Conservation (phyloP, 2,113 vertebrate species). For the Aegypius monachus region DNA sequence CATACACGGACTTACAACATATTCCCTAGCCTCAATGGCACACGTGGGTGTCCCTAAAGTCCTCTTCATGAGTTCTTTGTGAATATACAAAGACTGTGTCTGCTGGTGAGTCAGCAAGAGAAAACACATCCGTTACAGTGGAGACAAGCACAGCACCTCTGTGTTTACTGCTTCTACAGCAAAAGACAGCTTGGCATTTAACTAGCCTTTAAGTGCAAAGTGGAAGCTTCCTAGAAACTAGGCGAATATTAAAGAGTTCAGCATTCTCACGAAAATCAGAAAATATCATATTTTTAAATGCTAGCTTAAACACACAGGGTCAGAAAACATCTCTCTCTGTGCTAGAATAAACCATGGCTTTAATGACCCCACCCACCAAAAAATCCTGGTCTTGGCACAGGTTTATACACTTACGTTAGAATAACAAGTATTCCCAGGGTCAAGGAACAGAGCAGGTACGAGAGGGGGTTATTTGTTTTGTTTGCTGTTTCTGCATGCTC, state of each 20-base stretch:
- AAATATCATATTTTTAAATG: neutral
- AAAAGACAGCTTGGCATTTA: neutral
- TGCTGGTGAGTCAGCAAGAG: conserved; percentile 82
- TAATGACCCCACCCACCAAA: neutral
- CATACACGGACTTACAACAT: conserved; percentile 90
- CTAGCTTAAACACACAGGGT: neutral
- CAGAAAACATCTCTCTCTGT: neutral
- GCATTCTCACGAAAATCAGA: neutral
- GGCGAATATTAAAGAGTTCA: neutral
- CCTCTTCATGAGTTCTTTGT: conserved; percentile 99
- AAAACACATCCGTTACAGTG: conserved; percentile 79
- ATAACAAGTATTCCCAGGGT: neutral
- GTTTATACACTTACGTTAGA: neutral
- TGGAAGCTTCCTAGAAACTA: neutral
- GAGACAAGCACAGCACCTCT: neutral
- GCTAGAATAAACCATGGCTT: neutral
- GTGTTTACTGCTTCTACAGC: conserved; percentile 44
- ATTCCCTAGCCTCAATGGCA: conserved; percentile 96
- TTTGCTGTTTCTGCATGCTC: neutral
- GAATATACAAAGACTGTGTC: conserved; percentile 88
- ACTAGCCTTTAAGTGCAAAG: neutral
- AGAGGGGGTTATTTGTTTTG: neutral
- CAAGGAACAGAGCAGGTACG: neutral
- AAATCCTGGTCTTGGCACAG: neutral
- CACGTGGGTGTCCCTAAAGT: conserved; percentile 93